Percentiles rank a stretch among this genome's conserved stretches.
phyloP scores from a whole-genome alignment of 2,888 invertebrate species.

The Xestia c-nigrum region DNA sequence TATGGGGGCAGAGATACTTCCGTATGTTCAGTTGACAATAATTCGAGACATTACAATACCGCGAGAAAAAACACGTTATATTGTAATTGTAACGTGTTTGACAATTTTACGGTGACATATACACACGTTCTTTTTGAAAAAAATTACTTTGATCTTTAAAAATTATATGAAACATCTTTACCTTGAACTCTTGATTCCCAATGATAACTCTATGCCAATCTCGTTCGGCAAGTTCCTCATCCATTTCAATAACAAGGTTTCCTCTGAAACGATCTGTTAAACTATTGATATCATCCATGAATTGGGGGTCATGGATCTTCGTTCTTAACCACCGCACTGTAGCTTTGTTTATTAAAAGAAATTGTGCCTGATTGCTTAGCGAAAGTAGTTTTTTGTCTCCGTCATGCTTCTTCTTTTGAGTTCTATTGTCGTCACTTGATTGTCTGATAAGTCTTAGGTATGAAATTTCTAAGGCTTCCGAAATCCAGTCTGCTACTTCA shows the following conservation, averaged over 20 bases:
- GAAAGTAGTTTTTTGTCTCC: conserved; percentile 84
- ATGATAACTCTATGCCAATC: conserved; percentile 92
- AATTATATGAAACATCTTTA: conserved; percentile 72
- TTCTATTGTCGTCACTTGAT: conserved; percentile 80
- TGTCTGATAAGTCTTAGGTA: conserved; percentile 93
- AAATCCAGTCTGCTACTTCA: conserved; percentile 95
- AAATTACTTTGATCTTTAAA: no score
- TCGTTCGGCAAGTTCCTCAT: conserved; percentile 94
- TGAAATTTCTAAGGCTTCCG: conserved; percentile 92
- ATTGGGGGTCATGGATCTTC: conserved; percentile 89
- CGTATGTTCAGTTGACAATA: no score
- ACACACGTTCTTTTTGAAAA: neutral
- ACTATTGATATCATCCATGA: conserved; percentile 89
- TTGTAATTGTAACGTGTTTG: no score
- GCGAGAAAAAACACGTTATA: no score
- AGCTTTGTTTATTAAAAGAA: conserved; percentile 94
- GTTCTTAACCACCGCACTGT: conserved; percentile 94
- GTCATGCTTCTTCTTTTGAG: conserved; percentile 78
- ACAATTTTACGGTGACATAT: no score
- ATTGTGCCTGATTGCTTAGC: conserved; percentile 96
- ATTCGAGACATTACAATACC: no score
- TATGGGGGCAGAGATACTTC: no score
- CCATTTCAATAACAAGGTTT: conserved; percentile 96
- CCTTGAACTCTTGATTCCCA: conserved; percentile 92
- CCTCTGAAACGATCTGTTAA: conserved; percentile 96